A percentile compares a stretch with the other conserved stretches of the same genome.
phyloP scores from a whole-genome alignment of 2,113 vertebrate genomes.

The Sarotherodon lohbergeri region DNA sequence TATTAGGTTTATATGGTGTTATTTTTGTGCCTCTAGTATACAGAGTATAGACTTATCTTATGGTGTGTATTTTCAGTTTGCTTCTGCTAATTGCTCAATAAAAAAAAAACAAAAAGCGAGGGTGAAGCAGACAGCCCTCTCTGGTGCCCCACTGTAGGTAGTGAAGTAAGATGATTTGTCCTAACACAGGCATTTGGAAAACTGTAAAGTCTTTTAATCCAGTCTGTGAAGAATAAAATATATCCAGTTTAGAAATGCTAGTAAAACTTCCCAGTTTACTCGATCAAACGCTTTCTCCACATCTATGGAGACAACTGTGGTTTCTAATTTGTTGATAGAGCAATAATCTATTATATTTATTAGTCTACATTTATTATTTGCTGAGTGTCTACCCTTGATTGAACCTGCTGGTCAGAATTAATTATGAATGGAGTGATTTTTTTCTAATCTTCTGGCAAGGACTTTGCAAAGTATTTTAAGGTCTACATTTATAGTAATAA shows the following conservation, averaged over 20 bases:
- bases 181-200: neutral
- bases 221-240: neutral
- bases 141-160: neutral
- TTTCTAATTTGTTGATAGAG: neutral
- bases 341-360: neutral
- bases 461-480: neutral
- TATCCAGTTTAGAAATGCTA: neutral
- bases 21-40: no score
- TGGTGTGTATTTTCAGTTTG: neutral
- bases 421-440: neutral
- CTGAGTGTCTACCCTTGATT: neutral
- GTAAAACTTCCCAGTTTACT: neutral
- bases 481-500: neutral
- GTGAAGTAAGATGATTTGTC: neutral
- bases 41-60: neutral
- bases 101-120: neutral
- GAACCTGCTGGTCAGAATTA: neutral
- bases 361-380: neutral
- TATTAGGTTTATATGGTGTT: no score
- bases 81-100: neutral
- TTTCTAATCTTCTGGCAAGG: neutral
- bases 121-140: neutral
- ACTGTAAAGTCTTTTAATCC: neutral
- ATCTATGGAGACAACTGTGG: neutral
- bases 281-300: fast-evolving